Conservation (phyloP, 2,113 vertebrate species). For the Mesembrinibis cayennensis region DNA sequence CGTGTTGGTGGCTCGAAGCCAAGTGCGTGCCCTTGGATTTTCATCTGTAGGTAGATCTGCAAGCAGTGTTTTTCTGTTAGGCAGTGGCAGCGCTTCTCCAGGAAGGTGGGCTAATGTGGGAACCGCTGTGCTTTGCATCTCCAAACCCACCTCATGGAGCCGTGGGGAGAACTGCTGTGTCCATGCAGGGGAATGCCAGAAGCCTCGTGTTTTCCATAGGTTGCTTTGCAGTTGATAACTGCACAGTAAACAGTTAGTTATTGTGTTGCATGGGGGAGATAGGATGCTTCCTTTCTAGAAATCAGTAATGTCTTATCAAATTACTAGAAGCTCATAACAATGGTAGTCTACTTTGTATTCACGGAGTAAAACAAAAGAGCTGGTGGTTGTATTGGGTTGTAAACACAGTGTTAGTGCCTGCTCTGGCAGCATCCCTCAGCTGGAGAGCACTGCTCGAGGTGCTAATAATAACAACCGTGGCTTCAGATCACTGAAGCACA, state of each 20-base stretch:
- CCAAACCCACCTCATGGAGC: rapidly evolving
- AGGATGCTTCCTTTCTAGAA: neutral
- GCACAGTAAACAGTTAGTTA: neutral
- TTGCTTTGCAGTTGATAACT: neutral
- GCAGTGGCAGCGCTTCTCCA: rapidly evolving
- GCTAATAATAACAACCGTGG: neutral
- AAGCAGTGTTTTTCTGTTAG: neutral
- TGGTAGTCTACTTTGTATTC: neutral
- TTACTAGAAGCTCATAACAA: neutral
- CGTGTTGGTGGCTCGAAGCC: rapidly evolving
- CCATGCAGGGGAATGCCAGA: neutral
- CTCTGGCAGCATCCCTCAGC: neutral
- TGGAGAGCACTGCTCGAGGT: neutral
- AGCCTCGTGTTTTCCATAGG: neutral
- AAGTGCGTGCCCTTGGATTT: neutral
- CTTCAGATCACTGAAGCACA: constrained; percentile 2
- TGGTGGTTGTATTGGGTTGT: neutral
- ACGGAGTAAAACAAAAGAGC: neutral
- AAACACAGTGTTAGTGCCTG: neutral
- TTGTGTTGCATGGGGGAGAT: neutral
- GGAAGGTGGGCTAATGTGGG: neutral
- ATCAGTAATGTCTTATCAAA: neutral
- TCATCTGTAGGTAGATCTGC: neutral
- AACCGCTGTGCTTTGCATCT: neutral
- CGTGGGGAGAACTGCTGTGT: rapidly evolving